These are phyloP conservation scores for Callyntrura sp. DNA, from an alignment of 2,888 invertebrate genomes.

Conservation along the genomic window DNA sequence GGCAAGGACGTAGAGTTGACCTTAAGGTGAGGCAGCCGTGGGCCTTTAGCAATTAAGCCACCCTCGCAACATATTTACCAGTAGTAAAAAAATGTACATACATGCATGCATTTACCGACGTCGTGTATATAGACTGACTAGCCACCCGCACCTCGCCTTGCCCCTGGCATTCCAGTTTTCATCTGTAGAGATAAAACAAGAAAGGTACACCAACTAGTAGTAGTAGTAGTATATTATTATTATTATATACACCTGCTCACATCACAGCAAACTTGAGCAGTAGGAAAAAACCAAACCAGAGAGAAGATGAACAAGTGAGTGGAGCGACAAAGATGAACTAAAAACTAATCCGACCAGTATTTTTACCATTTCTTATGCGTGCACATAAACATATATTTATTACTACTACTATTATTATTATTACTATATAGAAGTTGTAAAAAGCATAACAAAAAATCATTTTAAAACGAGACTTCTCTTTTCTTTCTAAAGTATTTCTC, in stretches of 20 bases:
- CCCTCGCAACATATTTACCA: slow-evolving; percentile 83
- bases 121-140: slow-evolving; percentile 81
- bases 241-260: slow-evolving; percentile 61
- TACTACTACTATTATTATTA: slow-evolving; percentile 48
- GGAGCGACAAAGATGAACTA: slow-evolving; percentile 51
- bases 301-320: slow-evolving; percentile 42
- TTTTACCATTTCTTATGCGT: slow-evolving; percentile 61
- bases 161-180: slow-evolving; percentile 83
- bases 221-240: not conserved
- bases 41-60: slow-evolving; percentile 84
- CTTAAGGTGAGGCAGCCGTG: slow-evolving; percentile 84
- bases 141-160: slow-evolving; percentile 84
- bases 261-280: too few species aligned
- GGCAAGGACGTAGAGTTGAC: slow-evolving; percentile 84
- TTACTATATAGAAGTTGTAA: slow-evolving; percentile 56
- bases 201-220: slow-evolving; percentile 7
- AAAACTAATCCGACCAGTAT: slow-evolving; percentile 77
- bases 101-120: too few species aligned
- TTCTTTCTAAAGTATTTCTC: slow-evolving; percentile 52
- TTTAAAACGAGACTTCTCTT: slow-evolving; percentile 54
- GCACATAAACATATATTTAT: slow-evolving; percentile 58
- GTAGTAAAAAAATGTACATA: slow-evolving; percentile 62
- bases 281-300: slow-evolving; percentile 39
- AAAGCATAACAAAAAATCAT: slow-evolving; percentile 61
- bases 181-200: slow-evolving; percentile 41